Percentiles rank a stretch among this genome's conserved stretches.
phyloP scores from a whole-genome alignment of 2,888 invertebrate species.

The Conomelus anceps region DNA sequence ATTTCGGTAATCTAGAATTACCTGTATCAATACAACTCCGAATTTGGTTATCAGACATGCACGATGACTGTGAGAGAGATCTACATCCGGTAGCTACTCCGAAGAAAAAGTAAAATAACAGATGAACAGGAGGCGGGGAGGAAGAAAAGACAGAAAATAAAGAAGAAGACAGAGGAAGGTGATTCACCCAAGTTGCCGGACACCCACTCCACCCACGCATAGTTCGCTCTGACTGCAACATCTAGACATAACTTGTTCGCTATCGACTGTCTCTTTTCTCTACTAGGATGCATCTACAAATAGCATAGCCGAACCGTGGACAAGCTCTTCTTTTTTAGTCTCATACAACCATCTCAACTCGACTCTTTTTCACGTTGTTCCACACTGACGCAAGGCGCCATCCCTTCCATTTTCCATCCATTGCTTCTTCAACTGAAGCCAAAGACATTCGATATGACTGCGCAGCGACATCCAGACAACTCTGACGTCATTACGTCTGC shows the following conservation, averaged over 20 bases:
- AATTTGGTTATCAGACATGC: not conserved
- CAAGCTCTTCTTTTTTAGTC: not conserved
- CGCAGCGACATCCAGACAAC: not conserved
- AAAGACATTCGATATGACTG: not conserved
- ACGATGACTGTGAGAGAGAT: not conserved
- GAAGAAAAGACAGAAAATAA: not conserved
- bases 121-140: not conserved
- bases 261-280: not conserved
- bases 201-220: not conserved
- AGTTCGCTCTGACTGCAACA: not conserved
- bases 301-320: not conserved
- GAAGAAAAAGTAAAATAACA: not conserved
- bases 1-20: not conserved
- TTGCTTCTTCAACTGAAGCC: not conserved
- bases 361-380: too few species aligned
- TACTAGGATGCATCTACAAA: not conserved
- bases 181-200: not conserved
- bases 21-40: too few species aligned
- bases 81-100: not conserved
- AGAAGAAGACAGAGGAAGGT: not conserved
- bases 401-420: not conserved
- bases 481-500: not conserved
- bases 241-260: not conserved
- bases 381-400: not conserved
- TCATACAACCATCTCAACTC: not conserved